Conservation (phyloP, 2,888 invertebrate species). For the Xylophagus ater region DNA sequence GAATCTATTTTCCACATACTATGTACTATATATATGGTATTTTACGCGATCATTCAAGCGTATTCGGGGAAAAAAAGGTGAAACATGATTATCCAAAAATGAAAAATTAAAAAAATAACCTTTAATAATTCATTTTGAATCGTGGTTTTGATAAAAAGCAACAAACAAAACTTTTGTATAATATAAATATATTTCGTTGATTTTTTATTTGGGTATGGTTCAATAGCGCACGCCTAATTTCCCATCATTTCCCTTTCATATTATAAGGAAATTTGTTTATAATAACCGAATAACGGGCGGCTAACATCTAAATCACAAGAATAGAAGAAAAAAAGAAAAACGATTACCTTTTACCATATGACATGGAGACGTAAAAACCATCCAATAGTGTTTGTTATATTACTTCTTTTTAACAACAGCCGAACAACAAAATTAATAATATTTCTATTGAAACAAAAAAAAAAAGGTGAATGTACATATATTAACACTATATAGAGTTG, state of each 20-base stretch:
- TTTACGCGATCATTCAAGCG: slow-evolving; percentile 4
- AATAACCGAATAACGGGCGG: slow-evolving; percentile 15
- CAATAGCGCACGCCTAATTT: slow-evolving; percentile 17
- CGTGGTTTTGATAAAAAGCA: slow-evolving; percentile 7
- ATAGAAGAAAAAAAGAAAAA: too few species aligned
- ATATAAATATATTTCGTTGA: too few species aligned
- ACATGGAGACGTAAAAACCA: background rate
- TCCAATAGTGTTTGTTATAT: slow-evolving; percentile 7
- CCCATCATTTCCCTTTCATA: slow-evolving; percentile 16
- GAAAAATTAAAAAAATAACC: too few species aligned
- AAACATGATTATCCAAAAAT: slow-evolving; percentile 8
- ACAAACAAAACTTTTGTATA: slow-evolving; percentile 13
- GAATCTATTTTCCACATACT: too few species aligned
- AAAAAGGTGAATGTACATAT: too few species aligned
- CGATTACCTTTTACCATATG: slow-evolving; percentile 10
- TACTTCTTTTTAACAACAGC: too few species aligned
- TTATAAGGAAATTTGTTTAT: slow-evolving; percentile 17
- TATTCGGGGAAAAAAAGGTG: slow-evolving; percentile 4
- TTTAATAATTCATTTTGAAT: too few species aligned
- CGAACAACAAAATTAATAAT: too few species aligned
- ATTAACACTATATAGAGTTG: too few species aligned
- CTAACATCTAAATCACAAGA: slow-evolving; percentile 17
- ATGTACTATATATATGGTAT: too few species aligned
- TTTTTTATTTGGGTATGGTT: too few species aligned
- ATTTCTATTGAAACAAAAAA: too few species aligned